Evolutionary conservation across 2,888 invertebrate genomes (phyloP).

Genomic region (Cerceris ruficornis): DNA sequence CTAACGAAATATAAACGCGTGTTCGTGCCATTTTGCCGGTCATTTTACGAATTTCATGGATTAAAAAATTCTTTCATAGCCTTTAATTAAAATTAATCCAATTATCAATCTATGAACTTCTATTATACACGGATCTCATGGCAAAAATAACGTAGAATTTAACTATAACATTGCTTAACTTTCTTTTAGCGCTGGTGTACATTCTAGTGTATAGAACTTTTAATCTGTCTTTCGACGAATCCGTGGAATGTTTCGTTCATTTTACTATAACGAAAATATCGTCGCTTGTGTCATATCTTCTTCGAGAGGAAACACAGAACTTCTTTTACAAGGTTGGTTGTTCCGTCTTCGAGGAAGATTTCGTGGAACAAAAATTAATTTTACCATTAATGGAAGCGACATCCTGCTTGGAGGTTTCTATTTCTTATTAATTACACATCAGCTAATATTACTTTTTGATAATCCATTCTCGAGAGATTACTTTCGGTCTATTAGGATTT

Average conservation of each 20-base stretch:
- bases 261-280: slow-evolving; percentile 43
- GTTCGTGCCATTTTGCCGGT: no score
- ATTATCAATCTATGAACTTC: no score
- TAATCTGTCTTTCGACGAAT: slow-evolving; percentile 35
- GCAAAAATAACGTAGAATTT: background rate
- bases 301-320: slow-evolving; percentile 27
- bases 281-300: slow-evolving; percentile 48
- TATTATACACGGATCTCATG: background rate
- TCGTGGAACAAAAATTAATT: slow-evolving; percentile 40
- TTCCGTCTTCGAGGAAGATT: slow-evolving; percentile 32
- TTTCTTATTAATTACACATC: no score
- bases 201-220: slow-evolving; percentile 45
- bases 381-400: slow-evolving; percentile 43
- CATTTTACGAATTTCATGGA: no score
- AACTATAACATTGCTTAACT: background rate
- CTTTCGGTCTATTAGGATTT: slow-evolving; percentile 21
- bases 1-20: no score
- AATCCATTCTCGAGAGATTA: no score
- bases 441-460: no score
- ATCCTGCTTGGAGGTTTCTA: slow-evolving; percentile 40
- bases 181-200: slow-evolving; percentile 53
- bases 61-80: no score
- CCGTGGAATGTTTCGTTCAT: slow-evolving; percentile 43
- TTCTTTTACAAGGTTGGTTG: slow-evolving; percentile 27
- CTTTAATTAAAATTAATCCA: no score